Base-by-base conservation (phyloP, 2,113 vertebrate genomes). In the Otis tarda region DNA sequence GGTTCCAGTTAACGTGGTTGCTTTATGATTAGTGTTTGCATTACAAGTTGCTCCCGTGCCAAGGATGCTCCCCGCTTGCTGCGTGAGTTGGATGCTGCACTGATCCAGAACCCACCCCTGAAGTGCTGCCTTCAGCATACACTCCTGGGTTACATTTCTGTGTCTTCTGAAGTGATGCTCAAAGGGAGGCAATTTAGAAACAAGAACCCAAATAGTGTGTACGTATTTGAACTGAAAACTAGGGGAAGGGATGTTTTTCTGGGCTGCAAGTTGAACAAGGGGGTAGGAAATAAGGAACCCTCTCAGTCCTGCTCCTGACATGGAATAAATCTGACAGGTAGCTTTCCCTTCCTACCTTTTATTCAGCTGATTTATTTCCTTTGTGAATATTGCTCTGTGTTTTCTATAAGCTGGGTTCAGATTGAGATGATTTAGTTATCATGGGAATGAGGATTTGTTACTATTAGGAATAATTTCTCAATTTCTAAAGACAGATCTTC, bases 171-270 rank as follows among this genome's bases (percentile, higher is more conserved):
- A 67, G 27, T 0, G 2, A 33, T 49, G 33, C 37, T 78, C 15
- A 28, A 74, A 78, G 47, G 11, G 31, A 71, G 2, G 12, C 3
- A 35, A 22, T 50, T 87, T 31, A 37, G 61, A 94, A 80, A 43
- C 2, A 50, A 28, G 23, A 35, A 33, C 5, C 9, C 23, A 64
- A 31, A 69, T 14, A 52, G 8, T 0, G 1, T 3, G 12, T 17
- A 31, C 18, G 6, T 37, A 27, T 37, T 61, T 55, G 33, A 74
- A 69, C 33, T 22, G 53, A 65, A 93, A 90, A 69, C 3, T 23
- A 10, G 47, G 9, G 7, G 1, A 21, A 64, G 15, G 6, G 14
- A 5, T 5, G 6, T 0, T 45, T 75, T 93, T 70, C 17, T 14
- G 63, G 37, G 30, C 18, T 55, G 14, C 4, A 3, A 50, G 13